Base-by-base conservation (phyloP, 1,140 invertebrate genomes). In the Brachionus koreanus region DNA sequence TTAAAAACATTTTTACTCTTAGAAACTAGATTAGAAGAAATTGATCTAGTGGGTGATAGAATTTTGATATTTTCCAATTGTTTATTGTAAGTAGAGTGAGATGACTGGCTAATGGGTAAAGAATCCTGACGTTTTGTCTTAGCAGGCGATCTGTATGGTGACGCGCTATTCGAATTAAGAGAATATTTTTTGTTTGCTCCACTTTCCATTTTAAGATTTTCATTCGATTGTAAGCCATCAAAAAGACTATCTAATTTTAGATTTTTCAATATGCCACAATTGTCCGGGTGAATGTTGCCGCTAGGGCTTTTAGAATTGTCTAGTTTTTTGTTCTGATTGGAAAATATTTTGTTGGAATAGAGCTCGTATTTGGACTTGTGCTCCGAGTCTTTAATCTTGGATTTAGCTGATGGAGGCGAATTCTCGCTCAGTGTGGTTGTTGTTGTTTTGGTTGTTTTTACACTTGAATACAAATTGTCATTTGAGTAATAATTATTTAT, bases 401-500 rank as follows among this genome's bases (percentile, higher is more conserved):
- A 6, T 23, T 65, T 65, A 5, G 25, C 6, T 23, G 23, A 5
- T 65, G 25, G 25, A 5, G 10, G 5, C 29, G 63, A 65, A 65
- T 65, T 16, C 33, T 33, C 25, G 12, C 25, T 33, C 16, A n/a
- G 33, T 1, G 25, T 33, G 25, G 2, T 33, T 33, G 65, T 37
- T 37, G 37, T 69, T 13, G 29, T 69, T 0, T 4, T 19, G 37
- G 65, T 74, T 74, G 39, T 46, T 42, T 79, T 79, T 5, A 79
- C 76, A 79, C 76, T 79, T 37, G 76, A 79, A 13, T 79, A 79
- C 33, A 79, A 61, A 13, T 79, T 25, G 5, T 79, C 76, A 43
- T 37, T 65, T 43, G 76, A 79, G 33, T 65, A 79, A 16, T 46
- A 74, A 39, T 74, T 74, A n/a, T 46, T 74, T 46, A 74, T 74